These are phyloP conservation scores for Apostichopus japonicus DNA, from an alignment of 35 echinoderm and acorn worm species.

Conservation along the genomic window DNA sequence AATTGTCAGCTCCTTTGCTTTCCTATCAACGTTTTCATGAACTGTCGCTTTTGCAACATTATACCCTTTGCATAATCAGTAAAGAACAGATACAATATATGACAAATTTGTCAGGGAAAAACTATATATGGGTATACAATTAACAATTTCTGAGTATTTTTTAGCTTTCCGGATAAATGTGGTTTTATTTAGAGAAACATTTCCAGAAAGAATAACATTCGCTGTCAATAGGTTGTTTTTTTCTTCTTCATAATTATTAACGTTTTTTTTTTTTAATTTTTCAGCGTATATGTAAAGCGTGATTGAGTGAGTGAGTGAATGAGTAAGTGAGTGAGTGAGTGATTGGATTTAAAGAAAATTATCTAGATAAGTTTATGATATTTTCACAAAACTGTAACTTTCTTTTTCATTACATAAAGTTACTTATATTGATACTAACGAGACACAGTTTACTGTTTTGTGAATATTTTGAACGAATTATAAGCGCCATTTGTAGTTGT, in stretches of 20 bases:
- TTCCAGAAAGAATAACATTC: no score
- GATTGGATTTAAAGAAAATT: no score
- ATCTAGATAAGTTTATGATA: background rate
- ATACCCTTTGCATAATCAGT: background rate
- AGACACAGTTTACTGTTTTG: conserved; percentile 8
- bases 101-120: background rate
- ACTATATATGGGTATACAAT: background rate
- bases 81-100: background rate
- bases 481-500: conserved; percentile 43
- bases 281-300: no score
- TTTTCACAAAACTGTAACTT: background rate
- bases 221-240: no score
- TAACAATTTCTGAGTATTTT: background rate
- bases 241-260: no score
- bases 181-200: no score
- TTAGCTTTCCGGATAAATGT: background rate
- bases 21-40: no score
- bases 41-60: no score
- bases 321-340: no score
- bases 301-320: no score
- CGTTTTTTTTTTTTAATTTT: no score
- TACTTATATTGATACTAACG: conserved; percentile 1
- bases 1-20: no score
- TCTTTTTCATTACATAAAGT: background rate
- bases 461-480: conserved; percentile 24